Conservation (phyloP, 2,888 invertebrate genomes). For the Amblyjoppa proteus region DNA sequence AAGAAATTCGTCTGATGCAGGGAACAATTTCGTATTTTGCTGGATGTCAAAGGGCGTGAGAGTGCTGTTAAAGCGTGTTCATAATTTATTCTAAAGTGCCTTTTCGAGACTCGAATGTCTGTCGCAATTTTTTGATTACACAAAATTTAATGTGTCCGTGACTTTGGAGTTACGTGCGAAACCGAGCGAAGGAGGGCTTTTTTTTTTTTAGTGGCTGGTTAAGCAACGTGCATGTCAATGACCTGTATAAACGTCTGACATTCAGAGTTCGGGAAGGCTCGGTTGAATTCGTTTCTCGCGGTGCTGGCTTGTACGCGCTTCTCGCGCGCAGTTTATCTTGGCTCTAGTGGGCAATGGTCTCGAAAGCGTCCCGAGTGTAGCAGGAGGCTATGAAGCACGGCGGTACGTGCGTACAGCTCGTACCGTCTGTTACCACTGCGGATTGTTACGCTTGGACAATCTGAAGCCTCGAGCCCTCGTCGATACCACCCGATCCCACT, state of each 20-base stretch:
- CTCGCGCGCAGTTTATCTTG: slow-evolving; percentile 76
- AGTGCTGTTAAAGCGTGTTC: background rate
- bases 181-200: background rate
- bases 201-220: background rate
- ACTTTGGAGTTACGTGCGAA: background rate
- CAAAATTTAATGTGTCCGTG: background rate
- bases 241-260: slow-evolving; percentile 20
- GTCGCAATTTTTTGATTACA: background rate
- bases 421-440: background rate
- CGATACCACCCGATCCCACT: background rate
- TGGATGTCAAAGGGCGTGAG: background rate
- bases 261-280: slow-evolving; percentile 23
- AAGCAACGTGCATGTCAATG: slow-evolving; percentile 30
- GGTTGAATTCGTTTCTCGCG: slow-evolving; percentile 39
- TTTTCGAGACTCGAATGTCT: background rate
- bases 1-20: background rate
- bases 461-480: background rate
- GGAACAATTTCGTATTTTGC: background rate
- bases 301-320: slow-evolving; percentile 70
- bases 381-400: slow-evolving; percentile 62
- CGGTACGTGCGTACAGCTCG: background rate
- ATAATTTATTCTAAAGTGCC: background rate
- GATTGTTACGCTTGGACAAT: background rate
- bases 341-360: slow-evolving; percentile 76
- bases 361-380: slow-evolving; percentile 72